These are phyloP conservation scores for Cherax destructor DNA, from an alignment of 1,140 invertebrate species.

Conservation along the genomic window DNA sequence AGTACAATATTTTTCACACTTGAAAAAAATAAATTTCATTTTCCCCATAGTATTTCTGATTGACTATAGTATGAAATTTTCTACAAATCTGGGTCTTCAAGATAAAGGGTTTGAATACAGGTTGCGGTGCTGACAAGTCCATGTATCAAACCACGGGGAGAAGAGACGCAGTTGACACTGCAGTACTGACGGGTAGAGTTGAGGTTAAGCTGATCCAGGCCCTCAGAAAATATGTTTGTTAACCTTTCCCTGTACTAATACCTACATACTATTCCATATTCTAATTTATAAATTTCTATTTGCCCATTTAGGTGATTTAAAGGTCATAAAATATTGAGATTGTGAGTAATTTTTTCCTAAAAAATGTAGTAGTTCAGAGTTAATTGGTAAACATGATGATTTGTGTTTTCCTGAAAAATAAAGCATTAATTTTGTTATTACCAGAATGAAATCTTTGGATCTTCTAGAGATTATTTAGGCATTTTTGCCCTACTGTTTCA, in stretches of 20 bases:
- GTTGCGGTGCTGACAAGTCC: constrained; percentile 57
- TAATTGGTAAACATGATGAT: too few species aligned
- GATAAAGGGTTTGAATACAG: constrained; percentile 42
- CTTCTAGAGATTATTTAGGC: too few species aligned
- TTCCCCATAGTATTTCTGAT: constrained; percentile 6
- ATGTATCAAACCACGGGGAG: constrained; percentile 65
- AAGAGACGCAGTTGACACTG: constrained; percentile 69
- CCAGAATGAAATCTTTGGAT: too few species aligned
- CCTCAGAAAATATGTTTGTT: constrained; percentile 31
- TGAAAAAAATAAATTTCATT: background rate
- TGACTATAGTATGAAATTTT: constrained; percentile 56
- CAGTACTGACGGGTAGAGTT: constrained; percentile 55
- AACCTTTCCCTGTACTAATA: too few species aligned
- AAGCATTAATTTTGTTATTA: too few species aligned
- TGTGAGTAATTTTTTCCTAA: too few species aligned
- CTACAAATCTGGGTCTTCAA: constrained; percentile 63
- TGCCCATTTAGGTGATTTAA: background rate
- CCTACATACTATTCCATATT: too few species aligned
- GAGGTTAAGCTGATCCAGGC: constrained; percentile 57
- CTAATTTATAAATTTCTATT: too few species aligned
- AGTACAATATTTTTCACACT: background rate
- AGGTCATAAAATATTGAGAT: too few species aligned
- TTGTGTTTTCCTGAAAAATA: too few species aligned
- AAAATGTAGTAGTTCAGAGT: too few species aligned
- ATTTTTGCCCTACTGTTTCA: too few species aligned